Percentiles rank a stretch among this genome's conserved stretches.
These are phyloP conservation scores for Eretmochelys imbricata DNA, from an alignment of 2,113 vertebrate species.

Conservation along the genomic window DNA sequence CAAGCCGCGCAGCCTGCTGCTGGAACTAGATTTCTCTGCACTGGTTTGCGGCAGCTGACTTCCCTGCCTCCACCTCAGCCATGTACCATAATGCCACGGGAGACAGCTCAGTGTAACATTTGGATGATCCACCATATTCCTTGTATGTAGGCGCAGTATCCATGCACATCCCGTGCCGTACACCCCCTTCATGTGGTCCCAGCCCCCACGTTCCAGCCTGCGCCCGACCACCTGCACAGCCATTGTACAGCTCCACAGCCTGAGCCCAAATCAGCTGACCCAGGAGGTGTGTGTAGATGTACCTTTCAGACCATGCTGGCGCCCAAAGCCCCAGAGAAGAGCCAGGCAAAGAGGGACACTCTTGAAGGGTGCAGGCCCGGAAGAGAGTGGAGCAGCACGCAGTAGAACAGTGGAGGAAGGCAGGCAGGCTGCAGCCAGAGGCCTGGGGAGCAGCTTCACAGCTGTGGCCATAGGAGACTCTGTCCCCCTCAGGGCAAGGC, in stretches of 20 bases:
- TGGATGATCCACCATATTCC: too few species aligned
- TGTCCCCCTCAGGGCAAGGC: too few species aligned
- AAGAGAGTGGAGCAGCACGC: background rate
- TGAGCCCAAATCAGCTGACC: background rate
- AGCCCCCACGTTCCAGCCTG: background rate
- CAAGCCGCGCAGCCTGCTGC: too few species aligned
- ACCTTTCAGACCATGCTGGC: background rate
- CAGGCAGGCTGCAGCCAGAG: background rate
- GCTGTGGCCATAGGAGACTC: background rate
- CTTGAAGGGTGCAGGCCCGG: background rate
- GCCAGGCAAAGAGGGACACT: too few species aligned
- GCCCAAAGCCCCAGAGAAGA: background rate
- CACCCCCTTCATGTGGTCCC: too few species aligned
- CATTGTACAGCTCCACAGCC: background rate
- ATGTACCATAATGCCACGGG: background rate
- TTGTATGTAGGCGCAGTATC: fast-evolving
- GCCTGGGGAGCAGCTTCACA: too few species aligned
- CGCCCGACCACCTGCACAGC: background rate
- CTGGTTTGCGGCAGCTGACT: background rate
- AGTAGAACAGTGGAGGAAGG: too few species aligned
- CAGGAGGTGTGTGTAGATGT: background rate
- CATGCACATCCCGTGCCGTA: too few species aligned
- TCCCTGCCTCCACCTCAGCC: background rate
- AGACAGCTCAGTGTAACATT: too few species aligned
- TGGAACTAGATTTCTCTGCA: background rate